Conservation (phyloP, 2,888 invertebrate genomes). For the Calephelis perditalis region DNA sequence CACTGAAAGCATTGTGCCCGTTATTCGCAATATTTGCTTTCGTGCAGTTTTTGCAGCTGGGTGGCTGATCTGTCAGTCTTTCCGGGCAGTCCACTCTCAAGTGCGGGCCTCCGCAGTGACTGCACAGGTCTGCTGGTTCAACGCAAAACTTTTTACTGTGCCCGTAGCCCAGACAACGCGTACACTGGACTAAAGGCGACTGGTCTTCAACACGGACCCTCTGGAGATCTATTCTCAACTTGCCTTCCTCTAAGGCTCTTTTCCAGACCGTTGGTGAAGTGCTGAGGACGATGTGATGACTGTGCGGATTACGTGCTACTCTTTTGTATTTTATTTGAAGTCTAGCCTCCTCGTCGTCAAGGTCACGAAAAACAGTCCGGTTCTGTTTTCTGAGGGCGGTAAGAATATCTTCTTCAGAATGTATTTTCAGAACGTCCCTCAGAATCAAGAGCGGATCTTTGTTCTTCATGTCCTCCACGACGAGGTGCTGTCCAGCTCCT, state of each 20-base stretch:
- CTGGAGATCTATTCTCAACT: conserved; percentile 18
- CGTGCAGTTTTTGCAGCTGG: conserved; percentile 21
- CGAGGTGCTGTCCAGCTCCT: conserved; percentile 1
- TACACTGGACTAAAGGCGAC: conserved; percentile 29
- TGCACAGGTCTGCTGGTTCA: conserved; percentile 22
- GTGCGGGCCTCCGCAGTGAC: conserved; percentile 30
- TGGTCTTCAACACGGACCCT: conserved; percentile 19
- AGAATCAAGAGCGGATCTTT: conserved; percentile 15
- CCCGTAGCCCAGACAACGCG: conserved; percentile 27
- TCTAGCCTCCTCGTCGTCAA: conserved; percentile 8
- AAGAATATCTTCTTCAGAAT: conserved; percentile 12
- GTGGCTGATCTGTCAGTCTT: conserved; percentile 4
- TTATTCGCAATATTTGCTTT: neutral
- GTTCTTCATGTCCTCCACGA: conserved; percentile 15
- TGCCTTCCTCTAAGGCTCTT: neutral
- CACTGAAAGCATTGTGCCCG: neutral
- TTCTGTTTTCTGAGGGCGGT: conserved; percentile 18
- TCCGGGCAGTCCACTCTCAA: conserved; percentile 18
- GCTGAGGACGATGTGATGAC: conserved; percentile 5
- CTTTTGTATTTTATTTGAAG: conserved; percentile 11
- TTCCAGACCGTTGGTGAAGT: conserved; percentile 12
- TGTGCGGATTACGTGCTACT: conserved; percentile 16
- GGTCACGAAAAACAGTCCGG: conserved; percentile 9
- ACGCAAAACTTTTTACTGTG: conserved; percentile 25
- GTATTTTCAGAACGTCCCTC: conserved; percentile 6